phyloP scores from a whole-genome alignment of 2,888 invertebrate genomes.

The Machimus atricapillus region DNA sequence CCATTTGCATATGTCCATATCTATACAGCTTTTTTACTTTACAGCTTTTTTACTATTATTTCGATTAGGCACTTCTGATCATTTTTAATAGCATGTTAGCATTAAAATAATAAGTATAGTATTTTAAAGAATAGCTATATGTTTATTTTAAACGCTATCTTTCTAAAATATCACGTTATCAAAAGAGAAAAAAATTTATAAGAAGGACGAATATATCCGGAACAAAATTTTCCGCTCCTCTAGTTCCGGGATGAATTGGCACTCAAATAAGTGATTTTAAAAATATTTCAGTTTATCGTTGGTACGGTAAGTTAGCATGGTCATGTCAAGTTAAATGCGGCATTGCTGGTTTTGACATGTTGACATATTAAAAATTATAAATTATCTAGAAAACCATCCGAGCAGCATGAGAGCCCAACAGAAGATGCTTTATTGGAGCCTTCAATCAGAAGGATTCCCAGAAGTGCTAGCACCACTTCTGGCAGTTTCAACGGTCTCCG shows the following conservation, averaged over 20 bases:
- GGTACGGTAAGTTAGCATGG: background rate
- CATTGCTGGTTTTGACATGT: conserved; percentile 2
- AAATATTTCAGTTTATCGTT: background rate
- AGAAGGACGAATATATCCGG: background rate
- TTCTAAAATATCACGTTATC: background rate
- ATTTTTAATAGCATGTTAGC: no score
- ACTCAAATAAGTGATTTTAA: background rate
- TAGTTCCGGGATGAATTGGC: background rate
- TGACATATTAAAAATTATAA: conserved; percentile 35
- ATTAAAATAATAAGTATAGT: no score
- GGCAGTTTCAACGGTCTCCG: conserved; percentile 9
- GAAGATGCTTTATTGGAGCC: background rate
- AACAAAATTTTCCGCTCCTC: background rate
- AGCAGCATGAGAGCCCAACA: background rate
- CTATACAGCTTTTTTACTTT: no score
- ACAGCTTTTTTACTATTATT: no score
- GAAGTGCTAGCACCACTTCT: conserved; percentile 1
- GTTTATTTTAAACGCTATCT: background rate
- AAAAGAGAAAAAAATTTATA: background rate
- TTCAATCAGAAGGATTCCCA: conserved; percentile 13
- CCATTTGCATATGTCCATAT: no score
- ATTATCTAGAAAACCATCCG: conserved; percentile 20
- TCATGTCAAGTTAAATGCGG: background rate
- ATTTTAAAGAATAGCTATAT: no score
- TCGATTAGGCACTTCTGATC: no score